phyloP scores from a whole-genome alignment of 2,888 invertebrate species.

The Anorthoa munda region DNA sequence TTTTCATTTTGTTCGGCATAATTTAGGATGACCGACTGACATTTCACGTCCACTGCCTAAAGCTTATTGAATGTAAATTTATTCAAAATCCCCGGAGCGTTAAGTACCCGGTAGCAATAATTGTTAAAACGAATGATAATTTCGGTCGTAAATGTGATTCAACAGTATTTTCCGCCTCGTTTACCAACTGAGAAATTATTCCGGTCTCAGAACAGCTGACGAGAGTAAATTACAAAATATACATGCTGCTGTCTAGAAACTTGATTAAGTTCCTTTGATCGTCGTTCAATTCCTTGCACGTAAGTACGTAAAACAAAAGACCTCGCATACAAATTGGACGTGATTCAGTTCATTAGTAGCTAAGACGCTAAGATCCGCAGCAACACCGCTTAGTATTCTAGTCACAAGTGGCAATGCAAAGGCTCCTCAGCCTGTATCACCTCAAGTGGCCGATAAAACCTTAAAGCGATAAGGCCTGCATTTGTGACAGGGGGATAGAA shows the following conservation, averaged over 20 bases:
- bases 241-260: slow-evolving; percentile 14
- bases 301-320: slow-evolving; percentile 36
- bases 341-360: slow-evolving; percentile 42
- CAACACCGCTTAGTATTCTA: slow-evolving; percentile 37
- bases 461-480: slow-evolving; percentile 31
- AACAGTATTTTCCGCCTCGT: slow-evolving; percentile 15
- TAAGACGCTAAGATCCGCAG: slow-evolving; percentile 32
- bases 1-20: slow-evolving; percentile 5
- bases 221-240: slow-evolving; percentile 9
- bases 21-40: background rate
- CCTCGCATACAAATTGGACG: slow-evolving; percentile 34
- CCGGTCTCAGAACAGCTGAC: background rate
- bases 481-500: background rate
- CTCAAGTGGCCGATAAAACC: slow-evolving; percentile 31
- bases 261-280: slow-evolving; percentile 22
- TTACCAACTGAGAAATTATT: slow-evolving; percentile 3
- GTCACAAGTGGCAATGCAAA: slow-evolving; percentile 29
- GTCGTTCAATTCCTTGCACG: slow-evolving; percentile 23
- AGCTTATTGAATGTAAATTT: slow-evolving; percentile 48
- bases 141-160: slow-evolving; percentile 33
- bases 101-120: slow-evolving; percentile 21
- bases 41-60: slow-evolving; percentile 7
- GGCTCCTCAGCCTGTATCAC: slow-evolving; percentile 21
- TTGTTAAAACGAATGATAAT: slow-evolving; percentile 34
- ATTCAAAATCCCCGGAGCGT: slow-evolving; percentile 32